Evolutionary conservation across 2,888 invertebrate species (phyloP).

Genomic region (Eupeodes latifasciatus): DNA sequence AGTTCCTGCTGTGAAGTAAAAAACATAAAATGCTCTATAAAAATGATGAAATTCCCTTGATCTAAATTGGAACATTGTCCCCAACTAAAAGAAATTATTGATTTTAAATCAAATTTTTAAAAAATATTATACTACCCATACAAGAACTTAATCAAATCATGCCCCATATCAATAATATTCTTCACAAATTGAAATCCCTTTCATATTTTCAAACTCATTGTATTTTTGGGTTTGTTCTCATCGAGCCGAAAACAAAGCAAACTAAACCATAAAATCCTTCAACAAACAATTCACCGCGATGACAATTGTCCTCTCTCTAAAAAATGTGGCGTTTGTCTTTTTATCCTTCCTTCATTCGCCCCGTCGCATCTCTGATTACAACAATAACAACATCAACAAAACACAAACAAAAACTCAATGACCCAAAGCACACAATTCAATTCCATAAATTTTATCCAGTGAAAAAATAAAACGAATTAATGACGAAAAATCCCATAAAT

Average conservation of each 20-base stretch:
- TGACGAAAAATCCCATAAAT: slow-evolving; percentile 62
- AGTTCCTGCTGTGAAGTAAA: not conserved
- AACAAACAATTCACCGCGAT: slow-evolving; percentile 49
- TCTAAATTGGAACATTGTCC: not conserved
- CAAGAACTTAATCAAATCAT: slow-evolving; percentile 18
- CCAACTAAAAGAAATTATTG: not conserved
- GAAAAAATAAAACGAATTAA: slow-evolving; percentile 20
- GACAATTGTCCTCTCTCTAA: slow-evolving; percentile 14
- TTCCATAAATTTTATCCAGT: slow-evolving; percentile 60
- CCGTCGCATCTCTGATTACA: not conserved
- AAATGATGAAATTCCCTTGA: too few relatives aligned
- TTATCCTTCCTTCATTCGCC: not conserved
- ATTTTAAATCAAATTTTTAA: not conserved
- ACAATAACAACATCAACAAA: not conserved
- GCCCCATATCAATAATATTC: slow-evolving; percentile 2
- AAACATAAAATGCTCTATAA: not conserved
- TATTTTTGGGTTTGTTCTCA: not conserved
- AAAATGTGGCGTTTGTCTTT: slow-evolving; percentile 52
- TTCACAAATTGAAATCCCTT: slow-evolving; percentile 14
- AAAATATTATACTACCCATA: not conserved
- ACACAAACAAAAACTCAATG: slow-evolving; percentile 58
- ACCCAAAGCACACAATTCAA: slow-evolving; percentile 70
- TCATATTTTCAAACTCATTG: not conserved
- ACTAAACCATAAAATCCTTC: slow-evolving; percentile 44
- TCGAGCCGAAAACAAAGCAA: slow-evolving; percentile 38